phyloP scores from a whole-genome alignment of 1,140 invertebrate genomes.

The Drosophila dunni region DNA sequence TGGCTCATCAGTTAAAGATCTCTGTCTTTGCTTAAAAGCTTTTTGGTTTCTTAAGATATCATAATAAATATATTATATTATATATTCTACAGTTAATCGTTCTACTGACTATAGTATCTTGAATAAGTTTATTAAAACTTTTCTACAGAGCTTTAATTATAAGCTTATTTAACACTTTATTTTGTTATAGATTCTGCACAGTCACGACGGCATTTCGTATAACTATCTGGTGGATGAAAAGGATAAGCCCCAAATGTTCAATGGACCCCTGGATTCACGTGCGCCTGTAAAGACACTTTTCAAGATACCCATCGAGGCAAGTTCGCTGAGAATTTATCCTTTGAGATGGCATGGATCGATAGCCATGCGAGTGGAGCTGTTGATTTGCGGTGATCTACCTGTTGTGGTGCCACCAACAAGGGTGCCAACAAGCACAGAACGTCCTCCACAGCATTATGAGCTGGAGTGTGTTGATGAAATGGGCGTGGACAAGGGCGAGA shows the following conservation, averaged over 20 bases:
- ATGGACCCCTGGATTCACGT: conserved; percentile 88
- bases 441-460: conserved; percentile 37
- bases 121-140: neutral
- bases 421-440: conserved; percentile 55
- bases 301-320: conserved; percentile 89
- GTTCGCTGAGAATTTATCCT: conserved; percentile 89
- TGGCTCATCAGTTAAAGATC: too few relatives aligned
- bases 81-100: too few relatives aligned
- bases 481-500: conserved; percentile 87
- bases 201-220: conserved; percentile 87
- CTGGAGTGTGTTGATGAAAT: conserved; percentile 87
- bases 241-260: conserved; percentile 87
- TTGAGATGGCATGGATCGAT: conserved; percentile 91
- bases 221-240: conserved; percentile 85
- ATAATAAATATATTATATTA: too few relatives aligned
- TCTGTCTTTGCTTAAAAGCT: too few relatives aligned
- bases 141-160: too few relatives aligned
- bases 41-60: too few relatives aligned
- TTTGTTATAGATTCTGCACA: conserved; percentile 87
- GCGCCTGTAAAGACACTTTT: conserved; percentile 88
- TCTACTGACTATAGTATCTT: too few relatives aligned
- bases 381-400: conserved; percentile 87
- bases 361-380: conserved; percentile 89
- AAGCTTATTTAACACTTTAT: too few relatives aligned
- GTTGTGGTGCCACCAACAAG: conserved; percentile 19